Evolutionary conservation across 1,140 invertebrate species (phyloP), one percentile per base, ranked within the genome.

Genomic region (Pollicipes pollicipes): DNA sequence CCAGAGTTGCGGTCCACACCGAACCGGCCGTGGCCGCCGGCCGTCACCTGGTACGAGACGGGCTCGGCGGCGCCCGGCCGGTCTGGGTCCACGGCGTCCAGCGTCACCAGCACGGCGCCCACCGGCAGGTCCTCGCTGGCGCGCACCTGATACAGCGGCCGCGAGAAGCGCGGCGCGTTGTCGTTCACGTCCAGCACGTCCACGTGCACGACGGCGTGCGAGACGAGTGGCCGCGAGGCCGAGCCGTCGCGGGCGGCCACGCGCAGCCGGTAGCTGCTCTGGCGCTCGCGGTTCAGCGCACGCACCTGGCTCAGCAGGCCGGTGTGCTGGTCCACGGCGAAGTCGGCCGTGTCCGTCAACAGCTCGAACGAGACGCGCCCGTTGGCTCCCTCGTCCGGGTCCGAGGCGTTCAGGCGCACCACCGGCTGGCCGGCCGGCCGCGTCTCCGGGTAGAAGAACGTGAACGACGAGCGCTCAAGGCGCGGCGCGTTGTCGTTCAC

Each of bases 171-270:
- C 0, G 94, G 94, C 0, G 89, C 83, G 76, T 94, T 93, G 79
- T 97, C 94, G 77, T 97, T 97, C 30, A 94, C 87, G 77, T 97
- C 94, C 74, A 91, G 87, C 0, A 97, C 86, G 1, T 84, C 83
- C 27, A 84, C 74, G 74, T 83, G 81, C 32, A 84, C 76, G 45
- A 78, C 73, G 17, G 83, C 76, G 37, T 75, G 72, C 10, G 77
- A 96, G 85, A 86, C 85, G 16, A 93, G 80, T 1, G 84, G 78
- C 0, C 82, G 79, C 6, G 81, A 77, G 0, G 85, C 86, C 35
- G 84, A 85, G 69, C 85, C 83, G 78, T 97, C 94, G 24, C 86
- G 87, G 0, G 93, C 95, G 37, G 88, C 82, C 28, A 97, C 86
- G 64, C 86, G 84, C 16, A 98, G 78, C 75, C 93, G 89, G 79